phyloP scores from a whole-genome alignment of 2,888 invertebrate species.

The Rhodophaea formosa region DNA sequence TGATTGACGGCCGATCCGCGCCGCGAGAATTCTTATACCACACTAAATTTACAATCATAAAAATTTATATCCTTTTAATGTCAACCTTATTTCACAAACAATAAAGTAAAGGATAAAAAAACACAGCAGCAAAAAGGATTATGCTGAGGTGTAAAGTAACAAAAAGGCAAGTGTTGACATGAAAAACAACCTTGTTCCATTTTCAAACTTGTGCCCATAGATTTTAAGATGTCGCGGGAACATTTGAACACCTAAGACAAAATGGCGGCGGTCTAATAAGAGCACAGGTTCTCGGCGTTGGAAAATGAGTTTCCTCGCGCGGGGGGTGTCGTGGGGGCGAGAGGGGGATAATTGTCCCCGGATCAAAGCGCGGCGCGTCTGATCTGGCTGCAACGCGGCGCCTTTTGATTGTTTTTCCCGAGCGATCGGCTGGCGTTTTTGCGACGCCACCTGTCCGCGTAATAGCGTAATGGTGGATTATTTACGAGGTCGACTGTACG shows the following conservation, averaged over 20 bases:
- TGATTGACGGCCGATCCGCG: constrained; percentile 75
- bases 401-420: constrained; percentile 77
- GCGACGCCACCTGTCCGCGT: constrained; percentile 53
- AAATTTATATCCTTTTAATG: constrained; percentile 21
- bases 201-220: constrained; percentile 24
- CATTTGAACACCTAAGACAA: constrained; percentile 22
- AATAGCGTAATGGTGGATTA: constrained; percentile 61
- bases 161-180: constrained; percentile 18
- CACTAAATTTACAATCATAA: constrained; percentile 5
- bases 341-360: constrained; percentile 64
- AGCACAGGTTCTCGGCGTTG: constrained; percentile 69
- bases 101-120: constrained; percentile 23
- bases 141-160: constrained; percentile 34
- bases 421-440: constrained; percentile 50
- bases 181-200: constrained; percentile 22
- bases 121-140: constrained; percentile 25
- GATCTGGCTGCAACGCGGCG: constrained; percentile 60
- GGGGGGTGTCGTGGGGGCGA: constrained; percentile 35
- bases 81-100: constrained; percentile 24
- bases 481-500: constrained; percentile 53
- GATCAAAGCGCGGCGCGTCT: constrained; percentile 63
- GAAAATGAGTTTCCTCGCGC: constrained; percentile 77
- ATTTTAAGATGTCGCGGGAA: constrained; percentile 20
- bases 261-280: constrained; percentile 62
- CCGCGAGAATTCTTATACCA: constrained; percentile 57